Percentiles rank a stretch among this genome's conserved stretches.
phyloP scores from a whole-genome alignment of 2,888 invertebrate genomes.

The Melolontha melolontha region DNA sequence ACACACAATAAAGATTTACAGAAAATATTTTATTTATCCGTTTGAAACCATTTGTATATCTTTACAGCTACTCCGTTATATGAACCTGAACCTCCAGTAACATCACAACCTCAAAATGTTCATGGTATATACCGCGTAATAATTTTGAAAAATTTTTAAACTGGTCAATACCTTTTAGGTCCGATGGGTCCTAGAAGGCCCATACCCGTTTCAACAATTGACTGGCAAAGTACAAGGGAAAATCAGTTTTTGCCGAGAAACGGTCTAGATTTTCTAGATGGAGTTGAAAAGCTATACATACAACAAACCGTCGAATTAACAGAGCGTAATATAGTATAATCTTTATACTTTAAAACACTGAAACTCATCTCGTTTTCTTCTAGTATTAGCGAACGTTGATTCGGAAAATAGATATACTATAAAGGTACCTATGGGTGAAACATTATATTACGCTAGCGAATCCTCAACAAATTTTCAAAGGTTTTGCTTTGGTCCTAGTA shows the following conservation, averaged over 20 bases:
- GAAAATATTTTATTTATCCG: too few species aligned
- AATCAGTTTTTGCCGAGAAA: constrained; percentile 74
- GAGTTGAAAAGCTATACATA: constrained; percentile 76
- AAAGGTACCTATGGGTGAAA: constrained; percentile 78
- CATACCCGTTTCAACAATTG: constrained; percentile 71
- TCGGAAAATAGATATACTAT: constrained; percentile 81
- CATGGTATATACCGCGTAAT: constrained; percentile 17
- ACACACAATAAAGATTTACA: too few species aligned
- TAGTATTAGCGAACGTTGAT: constrained; percentile 73
- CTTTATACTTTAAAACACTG: constrained; percentile 1
- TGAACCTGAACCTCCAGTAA: constrained; percentile 37
- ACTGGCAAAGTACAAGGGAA: constrained; percentile 71
- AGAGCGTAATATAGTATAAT: constrained; percentile 70
- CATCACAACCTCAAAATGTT: constrained; percentile 20
- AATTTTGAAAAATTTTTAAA: background rate
- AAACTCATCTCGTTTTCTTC: constrained; percentile 46
- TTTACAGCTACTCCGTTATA: constrained; percentile 37
- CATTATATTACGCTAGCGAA: constrained; percentile 81
- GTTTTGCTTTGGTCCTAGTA: constrained; percentile 77
- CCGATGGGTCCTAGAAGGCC: constrained; percentile 63
- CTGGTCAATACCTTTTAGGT: background rate
- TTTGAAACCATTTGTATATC: background rate
- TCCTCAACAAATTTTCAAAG: constrained; percentile 73
- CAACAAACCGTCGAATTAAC: constrained; percentile 85
- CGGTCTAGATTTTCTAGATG: constrained; percentile 79